These are phyloP conservation scores for Merodon equestris DNA, from an alignment of 2,888 invertebrate genomes.

Conservation along the genomic window DNA sequence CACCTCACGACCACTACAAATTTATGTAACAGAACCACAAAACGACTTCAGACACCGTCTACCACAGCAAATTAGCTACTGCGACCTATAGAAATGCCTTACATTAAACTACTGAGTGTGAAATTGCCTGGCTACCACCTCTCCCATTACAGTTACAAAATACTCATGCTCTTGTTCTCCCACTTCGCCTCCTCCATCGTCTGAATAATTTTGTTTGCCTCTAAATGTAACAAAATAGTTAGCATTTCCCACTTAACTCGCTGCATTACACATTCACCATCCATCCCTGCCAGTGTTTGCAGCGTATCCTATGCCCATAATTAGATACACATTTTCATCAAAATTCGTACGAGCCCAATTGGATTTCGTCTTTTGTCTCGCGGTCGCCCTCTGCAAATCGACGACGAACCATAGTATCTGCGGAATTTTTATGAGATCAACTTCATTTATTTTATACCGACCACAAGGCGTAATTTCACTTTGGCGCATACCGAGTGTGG, in stretches of 20 bases:
- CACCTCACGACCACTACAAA: constrained; percentile 36
- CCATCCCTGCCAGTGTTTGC: too few species aligned
- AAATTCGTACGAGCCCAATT: constrained; percentile 25
- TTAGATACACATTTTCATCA: too few species aligned
- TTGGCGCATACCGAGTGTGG: constrained; percentile 39
- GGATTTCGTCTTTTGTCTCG: constrained; percentile 26
- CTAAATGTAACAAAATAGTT: too few species aligned
- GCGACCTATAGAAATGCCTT: constrained; percentile 44
- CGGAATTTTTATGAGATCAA: constrained; percentile 58
- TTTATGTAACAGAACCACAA: constrained; percentile 54
- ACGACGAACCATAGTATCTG: constrained; percentile 31
- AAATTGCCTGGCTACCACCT: constrained; percentile 49
- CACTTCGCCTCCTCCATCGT: constrained; percentile 10
- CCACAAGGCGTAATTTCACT: constrained; percentile 66
- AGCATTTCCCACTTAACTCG: too few species aligned
- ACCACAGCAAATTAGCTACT: constrained; percentile 61
- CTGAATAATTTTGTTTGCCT: not conserved
- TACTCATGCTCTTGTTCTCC: constrained; percentile 36
- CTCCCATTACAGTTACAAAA: constrained; percentile 27
- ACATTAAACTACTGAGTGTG: constrained; percentile 63
- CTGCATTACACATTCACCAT: too few species aligned
- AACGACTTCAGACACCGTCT: constrained; percentile 34
- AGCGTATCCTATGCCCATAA: too few species aligned
- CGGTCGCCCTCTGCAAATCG: constrained; percentile 22
- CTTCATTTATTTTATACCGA: constrained; percentile 59